These are phyloP conservation scores for Pomacea canaliculata DNA, from an alignment of 2,888 invertebrate species.

Conservation along the genomic window DNA sequence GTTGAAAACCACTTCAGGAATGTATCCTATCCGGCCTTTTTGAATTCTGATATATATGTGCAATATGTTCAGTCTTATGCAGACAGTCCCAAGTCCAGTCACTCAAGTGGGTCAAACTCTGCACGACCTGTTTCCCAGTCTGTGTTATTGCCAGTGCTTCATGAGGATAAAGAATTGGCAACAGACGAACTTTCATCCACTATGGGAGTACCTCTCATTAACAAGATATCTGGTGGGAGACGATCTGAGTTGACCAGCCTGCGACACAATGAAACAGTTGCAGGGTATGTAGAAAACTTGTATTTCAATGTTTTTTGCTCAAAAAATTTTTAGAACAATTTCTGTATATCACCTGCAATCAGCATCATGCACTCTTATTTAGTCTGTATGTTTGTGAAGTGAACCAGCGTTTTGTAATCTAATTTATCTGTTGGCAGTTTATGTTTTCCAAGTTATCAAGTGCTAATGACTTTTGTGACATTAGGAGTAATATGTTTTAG, in stretches of 20 bases:
- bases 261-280: conserved; percentile 38
- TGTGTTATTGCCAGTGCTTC: conserved; percentile 79
- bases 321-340: background rate
- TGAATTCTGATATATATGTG: conserved; percentile 92
- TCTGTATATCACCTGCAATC: background rate
- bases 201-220: conserved; percentile 31
- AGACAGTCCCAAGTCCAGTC: conserved; percentile 65
- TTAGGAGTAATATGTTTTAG: too few relatives aligned
- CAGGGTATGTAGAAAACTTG: conserved; percentile 36
- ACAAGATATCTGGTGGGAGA: conserved; percentile 26
- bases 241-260: conserved; percentile 21
- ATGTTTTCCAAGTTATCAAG: too few relatives aligned
- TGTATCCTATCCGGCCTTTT: conserved; percentile 91
- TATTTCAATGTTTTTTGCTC: background rate
- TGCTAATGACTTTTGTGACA: too few relatives aligned
- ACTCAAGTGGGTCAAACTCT: conserved; percentile 64
- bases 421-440: too few relatives aligned
- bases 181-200: conserved; percentile 28
- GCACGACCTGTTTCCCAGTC: conserved; percentile 57
- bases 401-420: too few relatives aligned
- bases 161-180: conserved; percentile 84
- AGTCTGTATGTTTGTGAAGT: too few relatives aligned
- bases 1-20: conserved; percentile 87
- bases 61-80: conserved; percentile 67
- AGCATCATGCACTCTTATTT: background rate